Percentiles rank a stretch among this genome's conserved stretches.
phyloP scores from a whole-genome alignment of 2,797 vertebrate genomes.

The Coregonus ussuriensis region DNA sequence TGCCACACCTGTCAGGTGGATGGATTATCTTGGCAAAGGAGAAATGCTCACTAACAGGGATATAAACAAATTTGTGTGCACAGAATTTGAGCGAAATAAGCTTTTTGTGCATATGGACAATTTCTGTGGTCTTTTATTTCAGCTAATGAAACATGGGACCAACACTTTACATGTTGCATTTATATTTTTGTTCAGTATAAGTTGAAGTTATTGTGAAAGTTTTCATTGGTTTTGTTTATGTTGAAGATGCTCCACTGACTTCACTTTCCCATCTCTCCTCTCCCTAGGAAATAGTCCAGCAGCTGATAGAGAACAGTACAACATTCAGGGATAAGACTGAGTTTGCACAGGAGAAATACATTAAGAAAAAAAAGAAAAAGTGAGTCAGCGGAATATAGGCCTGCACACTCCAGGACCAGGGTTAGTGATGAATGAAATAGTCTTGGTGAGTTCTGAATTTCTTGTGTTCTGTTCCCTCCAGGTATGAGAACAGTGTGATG shows the following conservation, averaged over 20 bases:
- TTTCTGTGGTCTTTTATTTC: no score
- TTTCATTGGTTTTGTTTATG: background rate
- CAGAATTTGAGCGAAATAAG: no score
- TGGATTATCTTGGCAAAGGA: no score
- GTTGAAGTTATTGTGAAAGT: no score
- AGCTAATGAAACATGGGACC: no score
- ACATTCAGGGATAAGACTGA: constrained; percentile 96
- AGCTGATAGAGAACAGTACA: constrained; percentile 95
- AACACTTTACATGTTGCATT: no score
- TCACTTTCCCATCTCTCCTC: constrained; percentile 27
- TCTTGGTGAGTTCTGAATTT: background rate
- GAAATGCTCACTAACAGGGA: no score
- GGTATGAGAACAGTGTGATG: constrained; percentile 89
- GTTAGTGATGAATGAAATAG: background rate
- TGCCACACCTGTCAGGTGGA: no score
- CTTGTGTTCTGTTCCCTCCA: constrained; percentile 54
- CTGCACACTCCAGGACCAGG: background rate
- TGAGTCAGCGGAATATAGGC: constrained; percentile 72
- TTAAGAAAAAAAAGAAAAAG: constrained; percentile 99
- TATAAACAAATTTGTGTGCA: no score
- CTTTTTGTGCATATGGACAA: no score
- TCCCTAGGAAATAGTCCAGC: constrained; percentile 92
- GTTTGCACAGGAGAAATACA: constrained; percentile 97
- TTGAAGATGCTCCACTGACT: background rate
- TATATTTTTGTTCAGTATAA: no score